phyloP scores from a whole-genome alignment of 2,113 vertebrate genomes.

The Lophotis ruficrista region DNA sequence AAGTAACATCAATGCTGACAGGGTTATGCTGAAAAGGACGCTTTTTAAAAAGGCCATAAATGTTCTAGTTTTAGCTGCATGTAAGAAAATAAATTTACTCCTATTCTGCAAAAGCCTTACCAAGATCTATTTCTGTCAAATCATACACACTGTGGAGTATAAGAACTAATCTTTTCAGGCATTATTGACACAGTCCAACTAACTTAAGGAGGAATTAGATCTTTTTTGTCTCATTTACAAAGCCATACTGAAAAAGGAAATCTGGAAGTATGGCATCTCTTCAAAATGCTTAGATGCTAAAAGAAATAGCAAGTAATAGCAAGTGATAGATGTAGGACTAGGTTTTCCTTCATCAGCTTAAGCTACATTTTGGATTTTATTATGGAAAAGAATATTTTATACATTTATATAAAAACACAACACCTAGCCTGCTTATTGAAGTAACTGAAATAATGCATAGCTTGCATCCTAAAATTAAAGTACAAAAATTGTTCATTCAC shows the following conservation, averaged over 20 bases:
- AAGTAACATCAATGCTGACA: conserved; percentile 11
- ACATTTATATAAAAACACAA: background rate
- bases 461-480: background rate
- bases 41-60: background rate
- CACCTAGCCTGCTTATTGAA: background rate
- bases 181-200: background rate
- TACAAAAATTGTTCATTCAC: background rate
- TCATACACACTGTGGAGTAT: fast-evolving
- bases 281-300: background rate
- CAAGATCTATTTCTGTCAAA: conserved; percentile 6
- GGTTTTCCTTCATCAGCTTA: background rate
- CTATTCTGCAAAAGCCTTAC: background rate
- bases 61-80: background rate
- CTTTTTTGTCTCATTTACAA: background rate
- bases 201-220: background rate
- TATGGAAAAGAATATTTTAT: background rate
- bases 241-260: background rate
- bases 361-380: background rate
- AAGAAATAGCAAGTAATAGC: background rate
- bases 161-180: background rate
- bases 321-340: background rate
- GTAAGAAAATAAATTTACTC: conserved; percentile 1
- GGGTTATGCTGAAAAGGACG: background rate
- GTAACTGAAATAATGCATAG: background rate
- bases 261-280: background rate